These are phyloP conservation scores for Festucalex cinctus DNA, from an alignment of 2,113 vertebrate genomes.

Conservation along the genomic window DNA sequence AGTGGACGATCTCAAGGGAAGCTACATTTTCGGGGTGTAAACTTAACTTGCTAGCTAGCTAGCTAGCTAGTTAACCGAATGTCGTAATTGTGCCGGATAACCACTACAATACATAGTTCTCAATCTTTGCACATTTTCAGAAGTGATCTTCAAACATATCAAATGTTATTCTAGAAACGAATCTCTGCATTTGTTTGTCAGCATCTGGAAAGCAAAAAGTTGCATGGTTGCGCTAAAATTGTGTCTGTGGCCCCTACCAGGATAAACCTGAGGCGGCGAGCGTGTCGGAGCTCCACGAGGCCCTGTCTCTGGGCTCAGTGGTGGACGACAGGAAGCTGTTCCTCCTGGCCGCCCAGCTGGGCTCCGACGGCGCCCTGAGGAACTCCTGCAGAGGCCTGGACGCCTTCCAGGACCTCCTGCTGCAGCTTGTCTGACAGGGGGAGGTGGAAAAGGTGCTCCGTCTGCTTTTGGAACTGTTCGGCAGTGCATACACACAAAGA, in stretches of 20 bases:
- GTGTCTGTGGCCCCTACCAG: constrained; percentile 42
- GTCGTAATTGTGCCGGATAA: neutral
- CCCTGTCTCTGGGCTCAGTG: constrained; percentile 72
- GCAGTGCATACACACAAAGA: neutral
- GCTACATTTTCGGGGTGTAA: too few relatives aligned
- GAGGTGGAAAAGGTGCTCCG: neutral
- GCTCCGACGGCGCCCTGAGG: constrained; percentile 54
- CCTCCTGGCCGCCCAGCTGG: constrained; percentile 78
- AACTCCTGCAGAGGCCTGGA: constrained; percentile 65
- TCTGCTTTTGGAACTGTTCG: neutral
- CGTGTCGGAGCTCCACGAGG: constrained; percentile 72
- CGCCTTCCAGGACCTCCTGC: constrained; percentile 76
- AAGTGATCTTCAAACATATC: too few relatives aligned
- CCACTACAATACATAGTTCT: neutral
- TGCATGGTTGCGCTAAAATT: neutral
- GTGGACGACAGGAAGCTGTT: constrained; percentile 72
- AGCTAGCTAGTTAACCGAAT: too few relatives aligned
- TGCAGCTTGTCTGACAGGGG: constrained; percentile 72
- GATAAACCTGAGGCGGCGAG: constrained; percentile 76
- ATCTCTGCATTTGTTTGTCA: too few relatives aligned
- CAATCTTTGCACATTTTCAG: too few relatives aligned
- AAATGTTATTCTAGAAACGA: too few relatives aligned
- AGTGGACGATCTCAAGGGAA: too few relatives aligned
- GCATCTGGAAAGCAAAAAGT: too few relatives aligned
- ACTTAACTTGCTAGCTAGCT: too few relatives aligned